phyloP scores from a whole-genome alignment of 2,797 vertebrate genomes.

The Echeneis naucrates region DNA sequence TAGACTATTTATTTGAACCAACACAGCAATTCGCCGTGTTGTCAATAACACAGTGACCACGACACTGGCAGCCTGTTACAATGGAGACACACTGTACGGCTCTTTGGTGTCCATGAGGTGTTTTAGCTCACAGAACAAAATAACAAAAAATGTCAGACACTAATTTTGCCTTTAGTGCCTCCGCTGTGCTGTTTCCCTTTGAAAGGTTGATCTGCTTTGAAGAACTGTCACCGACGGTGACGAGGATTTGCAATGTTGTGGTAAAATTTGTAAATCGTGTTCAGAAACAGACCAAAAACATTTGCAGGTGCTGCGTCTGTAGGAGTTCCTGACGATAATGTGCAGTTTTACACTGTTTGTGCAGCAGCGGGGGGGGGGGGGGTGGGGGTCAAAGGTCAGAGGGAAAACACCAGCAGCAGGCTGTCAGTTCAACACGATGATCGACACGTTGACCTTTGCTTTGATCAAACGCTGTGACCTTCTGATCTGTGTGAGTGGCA shows the following conservation, averaged over 20 bases:
- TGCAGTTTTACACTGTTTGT: neutral
- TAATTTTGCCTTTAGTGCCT: neutral
- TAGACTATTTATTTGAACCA: neutral
- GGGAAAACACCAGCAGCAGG: slow-evolving; percentile 20
- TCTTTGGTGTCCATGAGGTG: neutral
- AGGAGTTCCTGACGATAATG: neutral
- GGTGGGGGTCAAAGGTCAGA: slow-evolving; percentile 43
- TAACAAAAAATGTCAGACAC: too few species aligned
- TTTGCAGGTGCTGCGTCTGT: too few species aligned
- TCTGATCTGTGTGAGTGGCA: slow-evolving; percentile 33
- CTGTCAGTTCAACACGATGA: neutral
- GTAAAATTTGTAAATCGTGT: neutral
- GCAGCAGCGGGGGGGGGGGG: slow-evolving; percentile 4
- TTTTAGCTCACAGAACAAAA: neutral
- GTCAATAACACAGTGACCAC: neutral
- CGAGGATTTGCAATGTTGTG: neutral
- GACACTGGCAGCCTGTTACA: neutral
- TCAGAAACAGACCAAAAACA: neutral
- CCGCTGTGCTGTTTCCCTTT: neutral
- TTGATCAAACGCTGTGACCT: slow-evolving; percentile 47
- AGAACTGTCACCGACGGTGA: neutral
- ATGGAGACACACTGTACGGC: neutral
- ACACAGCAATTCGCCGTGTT: neutral
- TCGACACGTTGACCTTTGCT: slow-evolving; percentile 18
- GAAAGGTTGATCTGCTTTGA: neutral